These are phyloP conservation scores for Falco berigora DNA, from an alignment of 2,797 vertebrate genomes.

Conservation along the genomic window DNA sequence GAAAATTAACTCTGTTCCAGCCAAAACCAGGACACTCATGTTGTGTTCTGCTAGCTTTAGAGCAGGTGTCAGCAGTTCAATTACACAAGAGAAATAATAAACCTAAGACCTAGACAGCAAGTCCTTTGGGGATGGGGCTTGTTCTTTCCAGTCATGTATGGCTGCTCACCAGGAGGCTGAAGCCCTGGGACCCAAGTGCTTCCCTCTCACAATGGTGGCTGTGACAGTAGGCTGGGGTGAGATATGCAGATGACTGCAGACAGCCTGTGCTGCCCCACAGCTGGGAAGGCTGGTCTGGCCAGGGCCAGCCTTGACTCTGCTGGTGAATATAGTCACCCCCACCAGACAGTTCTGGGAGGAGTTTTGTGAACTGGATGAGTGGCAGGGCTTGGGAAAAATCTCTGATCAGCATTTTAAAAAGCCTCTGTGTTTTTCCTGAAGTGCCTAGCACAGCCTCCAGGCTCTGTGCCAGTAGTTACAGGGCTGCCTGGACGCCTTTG, in stretches of 20 bases:
- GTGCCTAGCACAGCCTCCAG: not conserved
- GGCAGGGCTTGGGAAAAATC: not conserved
- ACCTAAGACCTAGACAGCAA: not conserved
- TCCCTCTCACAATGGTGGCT: not conserved
- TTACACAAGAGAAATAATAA: not conserved
- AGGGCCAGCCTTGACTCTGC: not conserved
- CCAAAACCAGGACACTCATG: not conserved
- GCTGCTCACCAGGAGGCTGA: not conserved
- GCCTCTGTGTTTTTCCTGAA: not conserved
- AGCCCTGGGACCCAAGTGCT: not conserved
- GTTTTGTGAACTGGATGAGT: not conserved
- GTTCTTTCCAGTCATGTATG: not conserved
- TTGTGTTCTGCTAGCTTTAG: not conserved
- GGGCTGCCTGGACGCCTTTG: not conserved
- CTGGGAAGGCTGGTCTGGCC: not conserved
- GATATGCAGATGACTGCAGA: fast-evolving
- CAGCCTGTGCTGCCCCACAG: fast-evolving
- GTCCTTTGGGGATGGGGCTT: not conserved
- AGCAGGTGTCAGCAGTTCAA: not conserved
- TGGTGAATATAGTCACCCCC: not conserved
- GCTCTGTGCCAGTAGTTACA: not conserved
- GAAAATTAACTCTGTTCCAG: too few species aligned
- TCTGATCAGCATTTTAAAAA: not conserved
- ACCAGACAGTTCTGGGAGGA: not conserved
- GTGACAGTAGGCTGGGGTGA: not conserved